Conservation (phyloP, 1,140 invertebrate species). For the Nomia melanderi region DNA sequence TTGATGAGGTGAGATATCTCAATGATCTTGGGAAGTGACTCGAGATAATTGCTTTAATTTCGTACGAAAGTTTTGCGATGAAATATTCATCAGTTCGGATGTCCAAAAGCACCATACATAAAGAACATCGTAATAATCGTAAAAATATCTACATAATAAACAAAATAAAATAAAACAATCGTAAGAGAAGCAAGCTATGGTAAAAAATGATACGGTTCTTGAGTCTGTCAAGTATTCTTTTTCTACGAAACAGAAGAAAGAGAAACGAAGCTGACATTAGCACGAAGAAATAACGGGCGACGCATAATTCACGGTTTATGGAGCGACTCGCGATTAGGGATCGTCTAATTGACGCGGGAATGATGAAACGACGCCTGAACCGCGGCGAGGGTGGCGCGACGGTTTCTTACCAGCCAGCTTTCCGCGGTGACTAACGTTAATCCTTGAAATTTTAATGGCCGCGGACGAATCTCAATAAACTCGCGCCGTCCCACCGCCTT, state of each 20-base stretch:
- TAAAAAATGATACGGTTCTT: too few species aligned
- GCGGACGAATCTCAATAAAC: conserved; percentile 71
- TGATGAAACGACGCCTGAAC: conserved; percentile 48
- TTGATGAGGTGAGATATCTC: too few species aligned
- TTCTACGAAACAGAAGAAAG: neutral
- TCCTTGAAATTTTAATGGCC: conserved; percentile 72
- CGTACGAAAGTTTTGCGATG: too few species aligned
- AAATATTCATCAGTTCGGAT: too few species aligned
- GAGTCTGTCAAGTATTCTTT: too few species aligned
- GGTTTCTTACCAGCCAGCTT: conserved; percentile 39
- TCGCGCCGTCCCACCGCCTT: conserved; percentile 26
- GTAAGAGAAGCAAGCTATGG: too few species aligned
- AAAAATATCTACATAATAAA: too few species aligned
- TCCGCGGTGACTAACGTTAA: conserved; percentile 66
- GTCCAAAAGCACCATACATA: too few species aligned
- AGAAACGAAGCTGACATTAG: conserved; percentile 12
- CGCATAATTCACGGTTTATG: conserved; percentile 66
- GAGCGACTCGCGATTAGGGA: conserved; percentile 66
- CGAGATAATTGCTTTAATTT: too few species aligned
- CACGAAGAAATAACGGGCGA: conserved; percentile 21
- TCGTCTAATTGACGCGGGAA: conserved; percentile 74
- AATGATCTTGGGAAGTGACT: too few species aligned
- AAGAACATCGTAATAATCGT: too few species aligned
- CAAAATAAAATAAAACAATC: too few species aligned
- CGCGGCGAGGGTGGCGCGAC: neutral